phyloP scores from a whole-genome alignment of 2,113 vertebrate species.

The Callipepla squamata region DNA sequence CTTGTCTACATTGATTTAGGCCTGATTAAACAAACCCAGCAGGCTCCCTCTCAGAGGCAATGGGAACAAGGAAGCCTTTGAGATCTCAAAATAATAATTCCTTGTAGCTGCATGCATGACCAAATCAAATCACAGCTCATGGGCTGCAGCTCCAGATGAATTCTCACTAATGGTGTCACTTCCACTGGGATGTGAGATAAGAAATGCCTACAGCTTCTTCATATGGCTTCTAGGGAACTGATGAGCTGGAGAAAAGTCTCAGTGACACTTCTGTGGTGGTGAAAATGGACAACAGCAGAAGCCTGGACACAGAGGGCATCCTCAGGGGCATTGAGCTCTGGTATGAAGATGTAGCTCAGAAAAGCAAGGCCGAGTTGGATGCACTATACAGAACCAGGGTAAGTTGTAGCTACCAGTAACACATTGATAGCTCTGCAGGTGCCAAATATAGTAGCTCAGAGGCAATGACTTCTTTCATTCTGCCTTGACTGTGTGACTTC shows the following conservation, averaged over 20 bases:
- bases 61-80: background rate
- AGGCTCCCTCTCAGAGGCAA: background rate
- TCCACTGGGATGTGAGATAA: background rate
- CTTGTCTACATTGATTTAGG: background rate
- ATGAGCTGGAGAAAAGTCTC: constrained; percentile 80
- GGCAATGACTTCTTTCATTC: background rate
- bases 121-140: background rate
- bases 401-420: background rate
- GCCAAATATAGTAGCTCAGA: background rate
- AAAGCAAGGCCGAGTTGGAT: constrained; percentile 81
- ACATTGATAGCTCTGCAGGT: background rate
- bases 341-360: constrained; percentile 82
- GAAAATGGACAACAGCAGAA: constrained; percentile 87
- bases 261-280: constrained; percentile 83
- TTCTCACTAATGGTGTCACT: background rate
- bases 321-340: constrained; percentile 81
- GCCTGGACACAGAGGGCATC: constrained; percentile 82
- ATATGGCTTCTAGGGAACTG: constrained; percentile 76
- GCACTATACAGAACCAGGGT: constrained; percentile 82
- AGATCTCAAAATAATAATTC: background rate
- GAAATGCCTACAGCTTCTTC: background rate
- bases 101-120: background rate
- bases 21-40: background rate
- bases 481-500: background rate
- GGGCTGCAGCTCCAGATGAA: background rate